phyloP scores from a whole-genome alignment of 2,113 vertebrate genomes.

The Tetrao urogallus region DNA sequence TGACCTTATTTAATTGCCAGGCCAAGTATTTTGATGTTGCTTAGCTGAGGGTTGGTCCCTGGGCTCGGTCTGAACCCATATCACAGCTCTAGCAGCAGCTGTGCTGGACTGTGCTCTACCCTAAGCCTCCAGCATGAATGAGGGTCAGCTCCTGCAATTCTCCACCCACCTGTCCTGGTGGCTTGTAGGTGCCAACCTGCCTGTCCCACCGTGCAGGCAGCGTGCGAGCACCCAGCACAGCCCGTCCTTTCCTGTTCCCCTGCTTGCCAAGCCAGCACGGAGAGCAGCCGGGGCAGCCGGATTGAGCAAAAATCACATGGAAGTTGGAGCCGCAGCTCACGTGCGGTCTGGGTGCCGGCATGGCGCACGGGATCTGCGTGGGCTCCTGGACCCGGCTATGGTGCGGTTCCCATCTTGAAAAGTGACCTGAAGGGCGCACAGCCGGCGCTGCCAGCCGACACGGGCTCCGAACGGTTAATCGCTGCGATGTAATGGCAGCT shows the following conservation, averaged over 20 bases:
- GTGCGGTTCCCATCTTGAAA: too few relatives aligned
- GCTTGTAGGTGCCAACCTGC: neutral
- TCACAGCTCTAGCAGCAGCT: neutral
- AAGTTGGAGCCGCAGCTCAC: neutral
- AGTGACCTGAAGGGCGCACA: accelerated
- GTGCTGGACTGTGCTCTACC: neutral
- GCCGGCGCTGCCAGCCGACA: neutral
- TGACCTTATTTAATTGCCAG: neutral
- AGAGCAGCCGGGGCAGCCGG: neutral
- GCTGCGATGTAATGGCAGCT: neutral
- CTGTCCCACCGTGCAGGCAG: accelerated
- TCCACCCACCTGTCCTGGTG: neutral
- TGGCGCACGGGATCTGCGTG: neutral
- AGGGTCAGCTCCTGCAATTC: neutral
- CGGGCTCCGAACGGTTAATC: slow-evolving; percentile 6
- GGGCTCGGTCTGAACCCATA: neutral
- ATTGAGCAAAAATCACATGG: neutral
- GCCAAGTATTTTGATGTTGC: neutral
- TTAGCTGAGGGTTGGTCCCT: neutral
- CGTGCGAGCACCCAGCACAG: accelerated
- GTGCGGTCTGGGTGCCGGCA: accelerated
- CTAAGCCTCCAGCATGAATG: neutral
- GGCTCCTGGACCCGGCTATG: accelerated
- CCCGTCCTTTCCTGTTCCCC: neutral
- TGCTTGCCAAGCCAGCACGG: neutral